A percentile compares a stretch with the other conserved stretches of the same genome.
Conservation (phyloP, 2,113 vertebrate genomes). For the Dromaius novaehollandiae region DNA sequence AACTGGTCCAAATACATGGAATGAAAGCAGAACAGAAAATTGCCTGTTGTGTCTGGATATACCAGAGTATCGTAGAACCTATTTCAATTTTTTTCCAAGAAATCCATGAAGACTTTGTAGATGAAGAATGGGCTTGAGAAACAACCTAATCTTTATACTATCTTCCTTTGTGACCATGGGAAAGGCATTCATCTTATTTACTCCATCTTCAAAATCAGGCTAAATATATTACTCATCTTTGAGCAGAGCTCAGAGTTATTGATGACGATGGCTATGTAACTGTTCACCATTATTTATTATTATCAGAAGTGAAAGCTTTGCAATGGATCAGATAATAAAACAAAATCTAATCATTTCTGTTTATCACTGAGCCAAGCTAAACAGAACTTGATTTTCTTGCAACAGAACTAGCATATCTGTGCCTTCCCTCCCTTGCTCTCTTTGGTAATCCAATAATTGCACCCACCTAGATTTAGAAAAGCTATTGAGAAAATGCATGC, state of each 20-base stretch:
- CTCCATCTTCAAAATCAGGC: slow-evolving; percentile 17
- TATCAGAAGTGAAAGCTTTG: slow-evolving; percentile 54
- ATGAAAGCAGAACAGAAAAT: neutral
- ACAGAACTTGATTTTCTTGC: slow-evolving; percentile 38
- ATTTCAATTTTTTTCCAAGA: neutral
- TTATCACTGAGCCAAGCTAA: slow-evolving; percentile 37
- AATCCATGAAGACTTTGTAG: neutral
- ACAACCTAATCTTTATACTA: neutral
- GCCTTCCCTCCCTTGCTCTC: neutral
- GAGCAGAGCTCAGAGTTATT: slow-evolving; percentile 23
- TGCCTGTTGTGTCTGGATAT: neutral
- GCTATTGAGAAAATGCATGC: neutral
- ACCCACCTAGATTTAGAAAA: neutral
- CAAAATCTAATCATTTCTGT: slow-evolving; percentile 37
- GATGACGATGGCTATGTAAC: slow-evolving; percentile 13
- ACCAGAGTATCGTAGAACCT: neutral
- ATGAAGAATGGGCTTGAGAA: slow-evolving; percentile 20
- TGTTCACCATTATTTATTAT: slow-evolving; percentile 49
- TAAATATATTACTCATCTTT: slow-evolving; percentile 26
- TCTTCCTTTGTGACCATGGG: neutral
- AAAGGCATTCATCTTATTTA: slow-evolving; percentile 50
- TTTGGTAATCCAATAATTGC: neutral
- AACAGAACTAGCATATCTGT: neutral
- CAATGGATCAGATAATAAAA: slow-evolving; percentile 39
- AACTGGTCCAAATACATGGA: neutral